phyloP scores from a whole-genome alignment of 1,140 invertebrate genomes.

The Nixonia krombeini region DNA sequence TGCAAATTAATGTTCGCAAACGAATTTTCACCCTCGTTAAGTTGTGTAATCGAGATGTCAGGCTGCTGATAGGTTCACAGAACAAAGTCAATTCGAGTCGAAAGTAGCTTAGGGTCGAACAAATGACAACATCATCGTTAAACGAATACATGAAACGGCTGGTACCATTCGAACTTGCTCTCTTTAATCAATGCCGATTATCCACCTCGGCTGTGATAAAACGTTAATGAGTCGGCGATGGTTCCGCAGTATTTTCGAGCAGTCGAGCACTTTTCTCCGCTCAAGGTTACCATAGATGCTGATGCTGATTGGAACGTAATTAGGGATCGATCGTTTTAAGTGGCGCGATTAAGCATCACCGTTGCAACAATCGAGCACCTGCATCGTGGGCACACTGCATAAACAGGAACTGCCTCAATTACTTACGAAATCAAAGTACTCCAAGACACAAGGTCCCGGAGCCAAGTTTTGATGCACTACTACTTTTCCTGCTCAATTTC shows the following conservation, averaged over 20 bases:
- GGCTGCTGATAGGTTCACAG: constrained; percentile 37
- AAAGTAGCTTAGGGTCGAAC: constrained; percentile 49
- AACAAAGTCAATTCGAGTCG: constrained; percentile 54
- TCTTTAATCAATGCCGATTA: constrained; percentile 8
- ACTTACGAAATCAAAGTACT: constrained; percentile 28
- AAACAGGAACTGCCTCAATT: constrained; percentile 28
- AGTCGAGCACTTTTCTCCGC: too few relatives aligned
- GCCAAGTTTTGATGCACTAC: constrained; percentile 11
- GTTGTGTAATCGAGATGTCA: constrained; percentile 48
- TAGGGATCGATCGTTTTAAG: constrained; percentile 12
- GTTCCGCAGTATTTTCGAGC: too few relatives aligned
- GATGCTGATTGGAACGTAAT: too few relatives aligned
- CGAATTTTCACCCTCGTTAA: constrained; percentile 48
- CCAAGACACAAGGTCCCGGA: constrained; percentile 12
- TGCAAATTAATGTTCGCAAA: constrained; percentile 47
- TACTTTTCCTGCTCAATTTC: constrained; percentile 36
- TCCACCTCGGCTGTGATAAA: too few relatives aligned
- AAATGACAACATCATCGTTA: constrained; percentile 45
- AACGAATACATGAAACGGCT: neutral
- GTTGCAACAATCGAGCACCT: constrained; percentile 27
- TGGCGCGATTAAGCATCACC: constrained; percentile 18
- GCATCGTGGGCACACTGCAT: constrained; percentile 20
- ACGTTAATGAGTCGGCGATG: too few relatives aligned
- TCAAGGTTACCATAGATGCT: too few relatives aligned
- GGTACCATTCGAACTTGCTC: neutral